Conservation (phyloP, 2,797 vertebrate genomes). For the Alca torda region DNA sequence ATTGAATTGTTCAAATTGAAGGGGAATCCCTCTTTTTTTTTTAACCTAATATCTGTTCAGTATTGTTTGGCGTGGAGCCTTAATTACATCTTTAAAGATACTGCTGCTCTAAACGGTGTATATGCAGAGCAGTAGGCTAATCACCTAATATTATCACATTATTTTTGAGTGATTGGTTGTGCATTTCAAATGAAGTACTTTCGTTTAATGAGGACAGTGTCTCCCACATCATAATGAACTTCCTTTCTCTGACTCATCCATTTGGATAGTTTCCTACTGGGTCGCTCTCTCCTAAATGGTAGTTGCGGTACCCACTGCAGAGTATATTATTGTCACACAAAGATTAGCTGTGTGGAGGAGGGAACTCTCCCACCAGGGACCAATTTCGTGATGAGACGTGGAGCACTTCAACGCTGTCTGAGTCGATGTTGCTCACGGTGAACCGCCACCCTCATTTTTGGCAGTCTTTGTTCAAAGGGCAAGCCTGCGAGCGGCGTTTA, state of each 20-base stretch:
- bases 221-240: not conserved
- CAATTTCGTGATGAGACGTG: not conserved
- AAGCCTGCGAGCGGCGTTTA: not conserved
- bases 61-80: not conserved
- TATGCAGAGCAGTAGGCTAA: not conserved
- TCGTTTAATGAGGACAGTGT: not conserved
- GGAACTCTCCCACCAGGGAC: not conserved
- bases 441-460: not conserved
- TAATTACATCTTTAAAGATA: not conserved
- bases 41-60: not conserved
- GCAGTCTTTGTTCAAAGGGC: not conserved
- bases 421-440: not conserved
- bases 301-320: not conserved
- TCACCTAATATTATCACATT: not conserved
- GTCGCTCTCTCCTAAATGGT: not conserved
- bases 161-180: not conserved
- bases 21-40: not conserved
- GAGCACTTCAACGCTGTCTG: not conserved
- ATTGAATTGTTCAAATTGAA: not conserved
- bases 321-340: not conserved
- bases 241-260: slow-evolving; percentile 2
- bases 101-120: not conserved
- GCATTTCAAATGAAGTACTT: not conserved
- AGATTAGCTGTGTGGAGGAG: not conserved
- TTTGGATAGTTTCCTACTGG: not conserved